A percentile compares a stretch with the other conserved stretches of the same genome.
Conservation (phyloP, 2,113 vertebrate genomes). For the Nothobranchius furzeri region DNA sequence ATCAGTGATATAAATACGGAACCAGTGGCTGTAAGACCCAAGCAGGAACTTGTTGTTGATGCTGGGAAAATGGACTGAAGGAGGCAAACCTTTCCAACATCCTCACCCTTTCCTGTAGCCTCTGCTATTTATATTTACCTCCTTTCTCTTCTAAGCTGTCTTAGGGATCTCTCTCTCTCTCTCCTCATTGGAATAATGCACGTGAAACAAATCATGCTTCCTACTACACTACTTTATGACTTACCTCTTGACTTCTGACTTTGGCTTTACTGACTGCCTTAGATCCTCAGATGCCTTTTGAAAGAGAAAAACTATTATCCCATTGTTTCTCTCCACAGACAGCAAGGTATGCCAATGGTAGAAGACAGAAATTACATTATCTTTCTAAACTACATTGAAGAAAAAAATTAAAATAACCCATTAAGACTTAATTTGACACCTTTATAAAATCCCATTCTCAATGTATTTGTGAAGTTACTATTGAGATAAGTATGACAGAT, state of each 20-base stretch:
- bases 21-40: too few species aligned
- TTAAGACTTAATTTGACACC: neutral
- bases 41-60: too few species aligned
- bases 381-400: too few species aligned
- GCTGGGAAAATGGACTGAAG: too few species aligned
- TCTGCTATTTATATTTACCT: too few species aligned
- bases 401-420: neutral
- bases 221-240: slow-evolving; percentile 1
- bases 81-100: too few species aligned
- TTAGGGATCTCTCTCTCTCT: too few species aligned
- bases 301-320: neutral
- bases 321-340: neutral
- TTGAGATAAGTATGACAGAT: neutral
- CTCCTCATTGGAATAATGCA: too few species aligned
- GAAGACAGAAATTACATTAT: neutral
- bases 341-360: neutral
- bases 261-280: slow-evolving; percentile 5
- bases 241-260: neutral
- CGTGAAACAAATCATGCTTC: neutral
- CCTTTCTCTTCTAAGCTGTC: too few species aligned
- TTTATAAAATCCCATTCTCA: neutral
- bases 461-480: neutral
- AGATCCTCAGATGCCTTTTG: slow-evolving; percentile 1
- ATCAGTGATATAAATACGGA: too few species aligned
- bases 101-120: too few species aligned